These are phyloP conservation scores for Neuroterus valhalla DNA, from an alignment of 1,140 invertebrate genomes.

Conservation along the genomic window DNA sequence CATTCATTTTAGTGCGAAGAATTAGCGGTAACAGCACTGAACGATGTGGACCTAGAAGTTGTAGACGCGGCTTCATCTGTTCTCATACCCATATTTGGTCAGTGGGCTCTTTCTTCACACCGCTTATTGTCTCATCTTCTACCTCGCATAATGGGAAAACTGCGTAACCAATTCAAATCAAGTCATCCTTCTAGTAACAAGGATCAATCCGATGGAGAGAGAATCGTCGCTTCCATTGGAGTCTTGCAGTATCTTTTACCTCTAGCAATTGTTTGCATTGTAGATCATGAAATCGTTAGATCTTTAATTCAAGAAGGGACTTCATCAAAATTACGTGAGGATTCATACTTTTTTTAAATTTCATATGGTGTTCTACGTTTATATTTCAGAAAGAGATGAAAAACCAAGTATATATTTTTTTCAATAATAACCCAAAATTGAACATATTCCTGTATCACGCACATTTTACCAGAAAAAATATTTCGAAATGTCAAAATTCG, in stretches of 20 bases:
- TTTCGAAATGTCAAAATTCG: no score
- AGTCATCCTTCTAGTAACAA: slow-evolving; percentile 61
- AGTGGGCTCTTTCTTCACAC: slow-evolving; percentile 79
- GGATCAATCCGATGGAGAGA: slow-evolving; percentile 63
- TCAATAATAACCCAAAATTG: no score
- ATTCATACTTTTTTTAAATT: no score
- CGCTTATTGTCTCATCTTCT: slow-evolving; percentile 74
- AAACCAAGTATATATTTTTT: no score
- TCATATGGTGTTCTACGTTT: no score
- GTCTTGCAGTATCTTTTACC: slow-evolving; percentile 75
- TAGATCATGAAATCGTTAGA: slow-evolving; percentile 69
- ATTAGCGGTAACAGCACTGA: slow-evolving; percentile 75
- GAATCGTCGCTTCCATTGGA: slow-evolving; percentile 61
- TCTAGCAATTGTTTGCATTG: slow-evolving; percentile 74
- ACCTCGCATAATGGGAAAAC: slow-evolving; percentile 63
- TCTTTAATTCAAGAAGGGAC: slow-evolving; percentile 63
- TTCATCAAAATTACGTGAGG: slow-evolving; percentile 72
- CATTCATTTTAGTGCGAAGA: slow-evolving; percentile 76
- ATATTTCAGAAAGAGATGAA: no score
- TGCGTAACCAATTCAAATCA: slow-evolving; percentile 63
- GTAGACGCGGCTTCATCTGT: slow-evolving; percentile 70
- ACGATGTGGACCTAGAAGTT: slow-evolving; percentile 76
- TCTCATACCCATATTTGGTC: slow-evolving; percentile 77
- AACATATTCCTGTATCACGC: no score
- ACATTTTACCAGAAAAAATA: no score